These are phyloP conservation scores for Caloenas nicobarica DNA, from an alignment of 2,113 vertebrate genomes.

Conservation along the genomic window DNA sequence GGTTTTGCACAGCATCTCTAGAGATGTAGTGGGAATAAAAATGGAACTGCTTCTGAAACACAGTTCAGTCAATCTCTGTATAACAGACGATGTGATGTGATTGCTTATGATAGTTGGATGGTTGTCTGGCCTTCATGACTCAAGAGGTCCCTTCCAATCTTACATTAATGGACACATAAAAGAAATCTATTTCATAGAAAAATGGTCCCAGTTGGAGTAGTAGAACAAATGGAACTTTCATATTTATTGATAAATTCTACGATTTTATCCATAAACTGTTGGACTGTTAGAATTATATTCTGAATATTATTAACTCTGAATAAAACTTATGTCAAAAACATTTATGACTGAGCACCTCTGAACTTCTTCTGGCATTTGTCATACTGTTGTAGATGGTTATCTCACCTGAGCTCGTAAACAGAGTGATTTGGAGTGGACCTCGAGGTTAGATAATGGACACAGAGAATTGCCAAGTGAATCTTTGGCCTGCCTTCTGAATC, in stretches of 20 bases:
- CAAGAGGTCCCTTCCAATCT: neutral
- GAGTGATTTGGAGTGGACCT: neutral
- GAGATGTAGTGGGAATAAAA: neutral
- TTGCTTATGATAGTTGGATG: neutral
- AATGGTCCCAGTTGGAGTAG: neutral
- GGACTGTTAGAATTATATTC: neutral
- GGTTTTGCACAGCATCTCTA: neutral
- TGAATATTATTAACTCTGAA: neutral
- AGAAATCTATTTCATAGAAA: neutral
- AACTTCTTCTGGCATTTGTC: neutral
- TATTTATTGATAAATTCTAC: neutral
- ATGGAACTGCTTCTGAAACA: neutral
- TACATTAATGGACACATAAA: neutral
- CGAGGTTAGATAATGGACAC: neutral
- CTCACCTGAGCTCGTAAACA: neutral
- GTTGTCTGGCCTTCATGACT: neutral
- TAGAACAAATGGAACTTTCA: slow-evolving; percentile 2
- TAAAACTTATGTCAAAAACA: neutral
- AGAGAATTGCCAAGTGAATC: slow-evolving; percentile 24
- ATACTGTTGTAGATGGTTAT: neutral
- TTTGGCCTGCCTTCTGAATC: slow-evolving; percentile 5
- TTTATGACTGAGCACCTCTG: slow-evolving; percentile 13
- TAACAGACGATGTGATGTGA: neutral
- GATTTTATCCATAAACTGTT: neutral
- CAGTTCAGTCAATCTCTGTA: neutral